A percentile compares a stretch with the other conserved stretches of the same genome.
phyloP scores from a whole-genome alignment of 1,140 invertebrate species.

The Lordiphosa collinella region DNA sequence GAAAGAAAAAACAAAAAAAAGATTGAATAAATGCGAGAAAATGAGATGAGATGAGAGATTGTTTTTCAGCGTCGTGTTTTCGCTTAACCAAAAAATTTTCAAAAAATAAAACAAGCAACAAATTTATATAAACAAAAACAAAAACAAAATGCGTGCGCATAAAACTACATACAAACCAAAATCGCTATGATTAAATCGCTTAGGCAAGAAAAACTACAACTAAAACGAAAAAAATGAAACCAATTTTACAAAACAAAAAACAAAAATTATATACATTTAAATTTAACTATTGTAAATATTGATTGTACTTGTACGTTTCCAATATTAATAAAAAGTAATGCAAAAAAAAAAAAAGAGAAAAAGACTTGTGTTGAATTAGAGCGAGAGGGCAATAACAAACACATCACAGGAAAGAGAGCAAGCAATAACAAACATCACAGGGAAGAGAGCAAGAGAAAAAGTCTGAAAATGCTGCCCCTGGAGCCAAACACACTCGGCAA shows the following conservation, averaged over 20 bases:
- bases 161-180: constrained; percentile 7
- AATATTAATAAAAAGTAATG: constrained; percentile 58
- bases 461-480: no score
- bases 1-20: no score
- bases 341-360: constrained; percentile 20
- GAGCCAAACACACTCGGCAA: no score
- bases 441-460: no score
- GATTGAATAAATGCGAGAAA: background rate
- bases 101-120: background rate
- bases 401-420: no score
- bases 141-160: no score
- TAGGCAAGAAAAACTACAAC: constrained; percentile 14
- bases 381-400: no score
- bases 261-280: constrained; percentile 25
- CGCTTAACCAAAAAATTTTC: constrained; percentile 38
- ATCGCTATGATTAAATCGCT: background rate
- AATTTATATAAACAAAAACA: no score
- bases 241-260: background rate
- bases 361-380: no score
- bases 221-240: constrained; percentile 15
- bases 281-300: constrained; percentile 70
- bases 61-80: constrained; percentile 22
- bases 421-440: no score
- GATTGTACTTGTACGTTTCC: constrained; percentile 66
- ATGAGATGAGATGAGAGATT: background rate